Conservation (phyloP, 2,888 invertebrate species). For the Horisme vitalbata region DNA sequence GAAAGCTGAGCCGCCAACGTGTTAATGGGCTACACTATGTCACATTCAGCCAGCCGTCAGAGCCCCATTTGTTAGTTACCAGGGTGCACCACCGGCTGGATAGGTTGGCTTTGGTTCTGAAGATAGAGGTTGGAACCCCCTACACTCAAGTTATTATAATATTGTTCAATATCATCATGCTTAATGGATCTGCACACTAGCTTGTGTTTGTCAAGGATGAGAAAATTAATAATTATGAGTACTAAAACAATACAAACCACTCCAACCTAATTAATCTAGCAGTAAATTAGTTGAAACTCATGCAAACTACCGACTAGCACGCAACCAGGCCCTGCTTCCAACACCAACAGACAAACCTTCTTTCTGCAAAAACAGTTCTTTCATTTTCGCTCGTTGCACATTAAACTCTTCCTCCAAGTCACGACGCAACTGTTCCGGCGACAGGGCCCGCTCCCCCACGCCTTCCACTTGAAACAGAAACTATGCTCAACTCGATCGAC, state of each 20-base stretch:
- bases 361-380: conserved; percentile 95
- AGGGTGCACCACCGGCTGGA: no score
- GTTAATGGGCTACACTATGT: no score
- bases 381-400: conserved; percentile 94
- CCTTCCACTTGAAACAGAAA: conserved; percentile 76
- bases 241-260: conserved; percentile 22
- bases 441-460: conserved; percentile 45
- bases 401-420: conserved; percentile 94
- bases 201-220: no score
- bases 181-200: no score
- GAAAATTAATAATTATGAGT: conserved; percentile 4
- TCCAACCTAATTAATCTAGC: conserved; percentile 26
- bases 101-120: no score
- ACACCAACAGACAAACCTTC: conserved; percentile 86
- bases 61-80: no score
- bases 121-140: no score
- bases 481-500: conserved; percentile 65
- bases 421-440: conserved; percentile 54
- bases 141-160: no score
- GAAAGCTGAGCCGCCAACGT: no score
- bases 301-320: conserved; percentile 31
- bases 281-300: conserved; percentile 20
- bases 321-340: conserved; percentile 34
- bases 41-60: no score
- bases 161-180: no score